These are phyloP conservation scores for Erithacus rubecula DNA, from an alignment of 2,797 vertebrate species.

Conservation along the genomic window DNA sequence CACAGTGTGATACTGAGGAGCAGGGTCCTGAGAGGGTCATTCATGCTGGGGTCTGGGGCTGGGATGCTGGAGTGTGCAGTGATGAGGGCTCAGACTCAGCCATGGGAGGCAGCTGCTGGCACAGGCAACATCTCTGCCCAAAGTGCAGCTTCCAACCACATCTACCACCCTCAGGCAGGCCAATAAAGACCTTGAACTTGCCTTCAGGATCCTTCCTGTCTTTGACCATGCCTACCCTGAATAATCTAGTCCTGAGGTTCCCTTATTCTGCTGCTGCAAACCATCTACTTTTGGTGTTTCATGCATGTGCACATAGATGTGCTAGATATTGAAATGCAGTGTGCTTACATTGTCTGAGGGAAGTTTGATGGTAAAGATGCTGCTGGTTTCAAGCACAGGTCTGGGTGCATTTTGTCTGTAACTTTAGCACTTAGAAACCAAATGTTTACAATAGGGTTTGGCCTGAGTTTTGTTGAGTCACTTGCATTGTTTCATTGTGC, in stretches of 20 bases:
- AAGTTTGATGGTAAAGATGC: not conserved
- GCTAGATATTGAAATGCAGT: not conserved
- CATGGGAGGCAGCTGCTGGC: fast-evolving
- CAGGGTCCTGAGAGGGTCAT: not conserved
- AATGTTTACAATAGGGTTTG: conserved; percentile 13
- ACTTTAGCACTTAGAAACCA: not conserved
- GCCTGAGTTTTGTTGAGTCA: conserved; percentile 11
- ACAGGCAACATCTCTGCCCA: not conserved
- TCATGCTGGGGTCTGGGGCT: not conserved
- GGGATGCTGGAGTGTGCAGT: not conserved
- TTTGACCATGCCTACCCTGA: not conserved
- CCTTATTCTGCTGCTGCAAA: not conserved
- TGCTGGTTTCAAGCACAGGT: not conserved
- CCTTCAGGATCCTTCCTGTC: not conserved
- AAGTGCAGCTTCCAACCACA: not conserved
- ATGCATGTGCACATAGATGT: fast-evolving
- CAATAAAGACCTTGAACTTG: not conserved
- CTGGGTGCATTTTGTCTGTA: not conserved
- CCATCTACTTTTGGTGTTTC: not conserved
- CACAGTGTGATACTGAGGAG: not conserved
- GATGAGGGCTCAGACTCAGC: not conserved
- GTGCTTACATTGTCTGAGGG: not conserved
- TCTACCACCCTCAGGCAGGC: not conserved
- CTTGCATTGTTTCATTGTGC: conserved; percentile 62
- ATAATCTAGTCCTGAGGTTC: not conserved